phyloP scores from a whole-genome alignment of 1,140 invertebrate species.

The Atta texana region DNA sequence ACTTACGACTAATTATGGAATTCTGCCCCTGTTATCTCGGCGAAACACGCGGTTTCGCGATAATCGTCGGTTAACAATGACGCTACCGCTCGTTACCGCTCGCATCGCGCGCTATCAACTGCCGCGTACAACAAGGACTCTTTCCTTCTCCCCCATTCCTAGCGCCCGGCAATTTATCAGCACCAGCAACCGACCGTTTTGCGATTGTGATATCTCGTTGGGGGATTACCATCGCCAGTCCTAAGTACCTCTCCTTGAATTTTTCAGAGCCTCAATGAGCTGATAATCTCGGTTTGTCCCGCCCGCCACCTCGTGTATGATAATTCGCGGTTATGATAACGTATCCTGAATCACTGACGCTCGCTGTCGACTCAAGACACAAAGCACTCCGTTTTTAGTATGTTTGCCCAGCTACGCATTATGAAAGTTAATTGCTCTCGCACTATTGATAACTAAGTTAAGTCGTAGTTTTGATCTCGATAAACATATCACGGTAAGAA shows the following conservation, averaged over 20 bases:
- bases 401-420: slow-evolving; percentile 10
- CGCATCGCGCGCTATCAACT: slow-evolving; percentile 63
- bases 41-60: slow-evolving; percentile 83
- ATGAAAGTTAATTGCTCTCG: slow-evolving; percentile 21
- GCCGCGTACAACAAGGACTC: slow-evolving; percentile 24
- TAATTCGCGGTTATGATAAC: slow-evolving; percentile 59
- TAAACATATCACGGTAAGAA: background rate
- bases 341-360: slow-evolving; percentile 35
- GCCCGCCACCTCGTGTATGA: slow-evolving; percentile 16
- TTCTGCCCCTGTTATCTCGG: slow-evolving; percentile 78
- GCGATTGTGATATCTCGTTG: slow-evolving; percentile 38
- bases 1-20: slow-evolving; percentile 67
- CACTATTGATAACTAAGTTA: background rate
- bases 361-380: slow-evolving; percentile 33
- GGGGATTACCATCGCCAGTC: slow-evolving; percentile 51
- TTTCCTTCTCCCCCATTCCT: background rate
- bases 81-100: slow-evolving; percentile 73
- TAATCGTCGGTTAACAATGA: slow-evolving; percentile 80
- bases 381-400: slow-evolving; percentile 25
- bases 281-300: slow-evolving; percentile 56
- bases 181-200: slow-evolving; percentile 8
- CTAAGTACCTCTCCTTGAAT: slow-evolving; percentile 16
- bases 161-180: slow-evolving; percentile 22
- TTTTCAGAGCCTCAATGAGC: slow-evolving; percentile 43
- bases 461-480: too few relatives aligned